Evolutionary conservation across 2,113 vertebrate genomes (phyloP).

Genomic region (Erpornis zantholeuca): DNA sequence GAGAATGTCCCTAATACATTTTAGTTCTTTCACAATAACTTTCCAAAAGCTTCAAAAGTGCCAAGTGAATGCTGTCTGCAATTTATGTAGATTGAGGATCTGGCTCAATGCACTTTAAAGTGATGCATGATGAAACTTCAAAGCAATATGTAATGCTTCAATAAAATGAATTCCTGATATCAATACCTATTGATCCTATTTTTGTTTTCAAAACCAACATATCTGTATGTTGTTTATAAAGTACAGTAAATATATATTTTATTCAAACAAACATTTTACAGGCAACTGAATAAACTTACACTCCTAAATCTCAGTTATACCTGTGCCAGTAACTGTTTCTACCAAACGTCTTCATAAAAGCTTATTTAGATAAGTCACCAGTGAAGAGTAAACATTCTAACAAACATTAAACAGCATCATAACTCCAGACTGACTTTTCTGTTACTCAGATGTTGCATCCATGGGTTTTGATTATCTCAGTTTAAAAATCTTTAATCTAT

Average conservation of each 20-base stretch:
- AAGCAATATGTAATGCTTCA: not conserved
- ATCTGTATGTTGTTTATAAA: not conserved
- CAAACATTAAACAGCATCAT: conserved; percentile 17
- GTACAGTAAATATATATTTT: not conserved
- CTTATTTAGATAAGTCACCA: conserved; percentile 19
- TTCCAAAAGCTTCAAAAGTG: not conserved
- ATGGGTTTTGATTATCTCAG: conserved; percentile 42
- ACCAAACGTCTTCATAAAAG: not conserved
- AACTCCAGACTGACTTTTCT: conserved; percentile 54
- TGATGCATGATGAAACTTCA: not conserved
- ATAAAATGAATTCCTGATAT: conserved; percentile 1
- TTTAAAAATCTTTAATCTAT: conserved; percentile 26
- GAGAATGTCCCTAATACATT: not conserved
- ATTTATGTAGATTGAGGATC: not conserved
- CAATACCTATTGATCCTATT: not conserved
- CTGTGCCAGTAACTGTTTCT: not conserved
- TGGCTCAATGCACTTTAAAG: not conserved
- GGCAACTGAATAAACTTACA: not conserved
- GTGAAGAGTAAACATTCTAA: conserved; percentile 25
- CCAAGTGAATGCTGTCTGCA: not conserved
- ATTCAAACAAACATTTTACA: conserved; percentile 22
- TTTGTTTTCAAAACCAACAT: conserved; percentile 11
- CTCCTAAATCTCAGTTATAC: not conserved
- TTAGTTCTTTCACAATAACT: not conserved
- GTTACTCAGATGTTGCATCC: conserved; percentile 19